Base-by-base conservation (phyloP, 2,888 invertebrate genomes). In the Clepsis dumicolana region DNA sequence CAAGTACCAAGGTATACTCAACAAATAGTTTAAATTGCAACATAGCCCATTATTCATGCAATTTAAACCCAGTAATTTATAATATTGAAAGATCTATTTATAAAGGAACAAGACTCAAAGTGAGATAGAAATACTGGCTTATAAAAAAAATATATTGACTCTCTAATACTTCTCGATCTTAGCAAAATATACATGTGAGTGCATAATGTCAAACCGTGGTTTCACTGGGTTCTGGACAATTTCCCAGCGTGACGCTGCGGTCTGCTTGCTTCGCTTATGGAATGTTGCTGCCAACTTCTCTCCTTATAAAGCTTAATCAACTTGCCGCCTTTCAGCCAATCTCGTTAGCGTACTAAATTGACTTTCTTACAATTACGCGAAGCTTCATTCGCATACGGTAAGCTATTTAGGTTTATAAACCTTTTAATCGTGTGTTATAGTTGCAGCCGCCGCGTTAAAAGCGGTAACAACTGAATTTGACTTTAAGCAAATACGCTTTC, bases 261-360 rank as follows among this genome's bases (percentile, higher is more conserved):
- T 78, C 72, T 71, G 74, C 67, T 69, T 84, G 86, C 85, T 83
- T 81, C 75, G 75, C 74, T 78, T 76, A 82, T 78, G 80, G 83
- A 83, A 81, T 84, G 88, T 83, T 85, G 84, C 84, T 82, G 75
- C 73, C 73, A 73, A 65, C 70, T 70, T 66, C 56, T 65, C 81
- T 79, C 78, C 83, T 88, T 86, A 86, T 87, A 81, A 83, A 85
- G 84, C 82, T 86, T 88, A 89, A 90, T 90, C 87, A 88, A 85
- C 83, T 80, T 78, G 81, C 83, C 84, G 84, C 81, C 83, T 87
- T 85, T 86, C 84, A 84, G 83, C 83, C 85, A 87, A 89, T 87
- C 90, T 89, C 82, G 88, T 90, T 90, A 89, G 84, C 83, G 80
- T 81, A 84, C 84, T 82, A 87, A 90, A 91, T 88, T 87, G 84